Evolutionary conservation across 92 coral and sea anemone genomes (phyloP).

Genomic region (Zoanthus sansibaricus): DNA sequence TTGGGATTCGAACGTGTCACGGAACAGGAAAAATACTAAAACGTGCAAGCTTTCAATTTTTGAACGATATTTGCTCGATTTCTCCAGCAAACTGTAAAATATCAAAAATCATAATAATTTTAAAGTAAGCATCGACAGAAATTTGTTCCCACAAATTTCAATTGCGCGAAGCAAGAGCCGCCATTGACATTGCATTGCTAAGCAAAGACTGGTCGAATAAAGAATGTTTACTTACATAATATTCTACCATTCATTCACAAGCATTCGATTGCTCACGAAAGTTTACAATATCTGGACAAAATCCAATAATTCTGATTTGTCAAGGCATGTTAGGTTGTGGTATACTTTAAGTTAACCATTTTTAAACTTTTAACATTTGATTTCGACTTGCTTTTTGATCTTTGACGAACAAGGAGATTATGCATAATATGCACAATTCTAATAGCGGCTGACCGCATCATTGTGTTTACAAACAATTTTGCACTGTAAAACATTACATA

Average conservation of each 20-base stretch:
- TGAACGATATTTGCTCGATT: not conserved
- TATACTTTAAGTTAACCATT: not conserved
- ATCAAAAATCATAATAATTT: not conserved
- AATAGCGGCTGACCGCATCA: not conserved
- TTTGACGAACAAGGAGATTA: not conserved
- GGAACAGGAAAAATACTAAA: not conserved
- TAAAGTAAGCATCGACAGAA: not conserved
- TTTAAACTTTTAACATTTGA: not conserved
- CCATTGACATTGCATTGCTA: constrained; percentile 53
- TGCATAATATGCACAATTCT: not conserved
- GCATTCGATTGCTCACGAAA: constrained; percentile 3
- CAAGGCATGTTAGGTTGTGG: not conserved
- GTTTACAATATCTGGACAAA: constrained; percentile 28
- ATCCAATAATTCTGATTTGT: constrained; percentile 30
- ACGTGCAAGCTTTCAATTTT: not conserved
- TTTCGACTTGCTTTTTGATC: not conserved
- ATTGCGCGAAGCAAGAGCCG: not conserved
- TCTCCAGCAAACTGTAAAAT: not conserved
- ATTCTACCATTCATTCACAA: constrained; percentile 10
- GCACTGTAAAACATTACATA: not conserved
- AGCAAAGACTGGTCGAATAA: constrained; percentile 61
- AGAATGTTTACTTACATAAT: constrained; percentile 51
- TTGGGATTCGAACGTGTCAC: no score
- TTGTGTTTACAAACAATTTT: not conserved
- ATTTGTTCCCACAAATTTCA: not conserved